These are phyloP conservation scores for Tiphia femorata DNA, from an alignment of 2,888 invertebrate genomes.

Conservation along the genomic window DNA sequence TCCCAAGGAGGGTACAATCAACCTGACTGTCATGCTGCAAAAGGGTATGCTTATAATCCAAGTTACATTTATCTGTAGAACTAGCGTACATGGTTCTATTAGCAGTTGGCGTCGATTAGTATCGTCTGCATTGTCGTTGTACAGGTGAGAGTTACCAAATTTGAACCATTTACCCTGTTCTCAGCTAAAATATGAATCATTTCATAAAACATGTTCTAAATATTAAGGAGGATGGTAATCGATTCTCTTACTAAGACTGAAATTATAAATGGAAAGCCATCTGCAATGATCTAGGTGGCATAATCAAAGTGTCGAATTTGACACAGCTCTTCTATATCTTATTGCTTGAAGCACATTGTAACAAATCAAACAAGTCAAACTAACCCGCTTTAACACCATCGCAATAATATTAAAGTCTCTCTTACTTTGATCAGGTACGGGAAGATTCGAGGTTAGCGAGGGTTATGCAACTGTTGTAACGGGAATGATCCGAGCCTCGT, in stretches of 20 bases:
- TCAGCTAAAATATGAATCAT: no score
- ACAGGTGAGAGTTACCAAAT: neutral
- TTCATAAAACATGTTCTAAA: neutral
- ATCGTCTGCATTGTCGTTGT: no score
- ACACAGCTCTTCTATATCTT: no score
- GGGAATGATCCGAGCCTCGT: slow-evolving; percentile 76
- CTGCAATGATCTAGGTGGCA: no score
- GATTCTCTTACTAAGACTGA: neutral
- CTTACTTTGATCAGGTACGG: slow-evolving; percentile 59
- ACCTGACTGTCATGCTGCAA: slow-evolving; percentile 59
- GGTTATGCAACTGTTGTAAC: slow-evolving; percentile 79
- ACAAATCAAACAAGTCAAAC: no score
- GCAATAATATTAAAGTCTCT: neutral
- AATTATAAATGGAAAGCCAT: no score
- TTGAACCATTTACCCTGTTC: neutral
- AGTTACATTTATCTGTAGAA: neutral
- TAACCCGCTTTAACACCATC: no score
- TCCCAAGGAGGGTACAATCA: slow-evolving; percentile 65
- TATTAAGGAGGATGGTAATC: neutral
- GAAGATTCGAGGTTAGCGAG: slow-evolving; percentile 74
- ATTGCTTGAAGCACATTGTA: no score
- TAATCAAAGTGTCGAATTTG: no score
- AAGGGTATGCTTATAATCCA: slow-evolving; percentile 40
- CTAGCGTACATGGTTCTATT: no score
- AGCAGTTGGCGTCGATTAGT: neutral